Percentiles rank a stretch among this genome's conserved stretches.
These are phyloP conservation scores for Ptychoptera albimana DNA, from an alignment of 2,888 invertebrate genomes.

Conservation along the genomic window DNA sequence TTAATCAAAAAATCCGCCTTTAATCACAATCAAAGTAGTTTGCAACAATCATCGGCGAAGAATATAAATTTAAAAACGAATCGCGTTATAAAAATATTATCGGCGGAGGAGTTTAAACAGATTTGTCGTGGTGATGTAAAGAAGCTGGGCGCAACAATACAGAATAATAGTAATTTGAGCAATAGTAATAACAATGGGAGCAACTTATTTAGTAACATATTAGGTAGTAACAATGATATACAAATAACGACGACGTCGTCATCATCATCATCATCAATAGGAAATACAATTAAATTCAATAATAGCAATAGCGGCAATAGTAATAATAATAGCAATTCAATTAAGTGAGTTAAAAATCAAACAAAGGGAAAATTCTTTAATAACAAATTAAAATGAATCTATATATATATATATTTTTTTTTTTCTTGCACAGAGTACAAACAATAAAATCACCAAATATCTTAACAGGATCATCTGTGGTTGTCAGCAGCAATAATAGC, in stretches of 20 bases:
- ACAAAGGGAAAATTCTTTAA: too few relatives aligned
- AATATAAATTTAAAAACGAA: slow-evolving; percentile 6
- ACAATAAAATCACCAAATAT: too few relatives aligned
- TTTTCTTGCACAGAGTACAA: too few relatives aligned
- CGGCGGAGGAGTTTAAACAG: slow-evolving; percentile 27
- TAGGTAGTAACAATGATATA: background rate
- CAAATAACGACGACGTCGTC: background rate
- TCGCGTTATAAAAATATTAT: slow-evolving; percentile 20
- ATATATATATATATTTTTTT: too few relatives aligned
- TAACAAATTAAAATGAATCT: too few relatives aligned
- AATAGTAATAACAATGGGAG: background rate
- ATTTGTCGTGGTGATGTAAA: slow-evolving; percentile 20
- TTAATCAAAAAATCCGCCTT: background rate
- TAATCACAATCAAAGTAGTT: background rate
- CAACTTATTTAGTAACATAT: background rate
- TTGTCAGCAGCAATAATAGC: too few relatives aligned
- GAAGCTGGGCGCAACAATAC: background rate
- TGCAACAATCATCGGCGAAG: slow-evolving; percentile 2
- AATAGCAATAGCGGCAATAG: background rate
- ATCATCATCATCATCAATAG: background rate
- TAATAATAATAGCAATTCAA: background rate
- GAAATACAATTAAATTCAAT: background rate
- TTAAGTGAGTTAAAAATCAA: background rate
- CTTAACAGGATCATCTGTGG: too few relatives aligned
- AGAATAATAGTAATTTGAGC: too few relatives aligned